Base-by-base conservation (phyloP, 2,113 vertebrate species). In the Delphinapterus leucas region DNA sequence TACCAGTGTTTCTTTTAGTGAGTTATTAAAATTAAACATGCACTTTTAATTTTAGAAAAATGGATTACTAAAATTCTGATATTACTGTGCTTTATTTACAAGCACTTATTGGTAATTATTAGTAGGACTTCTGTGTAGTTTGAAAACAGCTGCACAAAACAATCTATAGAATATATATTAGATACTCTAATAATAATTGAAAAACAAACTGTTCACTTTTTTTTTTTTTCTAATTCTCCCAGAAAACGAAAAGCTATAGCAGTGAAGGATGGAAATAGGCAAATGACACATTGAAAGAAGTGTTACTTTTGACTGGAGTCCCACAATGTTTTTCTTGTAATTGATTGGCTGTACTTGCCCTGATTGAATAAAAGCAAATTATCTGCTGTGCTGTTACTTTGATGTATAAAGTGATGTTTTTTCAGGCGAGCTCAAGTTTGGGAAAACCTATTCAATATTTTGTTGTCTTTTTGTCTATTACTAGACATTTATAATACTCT, bases 81-180 rank as follows among this genome's bases (percentile, higher is more conserved):
- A 96, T 95, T 90, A 71, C 53, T 44, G 4, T 90, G n/a, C 38
- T 95, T 96, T 74, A 65, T 90, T 90, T 95, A 38, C 4, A 73
- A 76, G 5, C 82, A 12, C 14, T 96, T 93, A 65, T 49, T 95
- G 68, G 80, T 87, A 73, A 73, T 90, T 79, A 88, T 61, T 96
- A 67, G 25, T 86, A 73, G 41, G 26, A 91, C 9, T 86, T 80
- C 17, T 90, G 36, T 92, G 21, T 23, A 90, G 33, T 95, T 97
- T 92, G 38, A 44, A 95, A 87, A 70, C 20, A 23, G 67, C 3
- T 73, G 18, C 6, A 70, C 5, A 65, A 63, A 67, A n/a, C 28
- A 67, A 38, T 68, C 63, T 81, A 25, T 93, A 55, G 20, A 55
- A 14, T 79, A 55, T 84, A 26, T 93, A 28, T 83, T 71, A 90